Evolutionary conservation across 2,888 invertebrate genomes (phyloP).

Genomic region (Pterostichus madidus): DNA sequence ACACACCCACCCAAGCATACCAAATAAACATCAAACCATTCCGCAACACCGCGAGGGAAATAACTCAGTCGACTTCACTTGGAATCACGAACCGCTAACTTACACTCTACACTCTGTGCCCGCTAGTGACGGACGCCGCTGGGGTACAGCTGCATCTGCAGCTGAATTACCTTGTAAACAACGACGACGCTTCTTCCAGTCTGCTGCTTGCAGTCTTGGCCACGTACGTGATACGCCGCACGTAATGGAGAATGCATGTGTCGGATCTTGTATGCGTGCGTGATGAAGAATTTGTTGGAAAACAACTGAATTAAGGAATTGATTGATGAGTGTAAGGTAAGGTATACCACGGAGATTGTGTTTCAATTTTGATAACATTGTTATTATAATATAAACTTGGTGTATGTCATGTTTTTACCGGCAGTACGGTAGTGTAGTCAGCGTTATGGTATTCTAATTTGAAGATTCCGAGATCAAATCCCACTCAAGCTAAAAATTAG

Average conservation of each 20-base stretch:
- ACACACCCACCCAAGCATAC: background rate
- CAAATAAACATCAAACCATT: slow-evolving; percentile 13
- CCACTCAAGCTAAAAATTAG: too few species aligned
- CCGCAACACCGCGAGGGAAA: slow-evolving; percentile 25
- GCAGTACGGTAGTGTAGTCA: too few species aligned
- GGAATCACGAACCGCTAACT: slow-evolving; percentile 21
- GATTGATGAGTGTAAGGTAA: too few species aligned
- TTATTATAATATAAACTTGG: too few species aligned
- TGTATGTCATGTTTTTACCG: too few species aligned
- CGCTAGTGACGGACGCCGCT: slow-evolving; percentile 31
- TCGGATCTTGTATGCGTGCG: too few species aligned
- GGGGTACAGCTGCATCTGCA: slow-evolving; percentile 38
- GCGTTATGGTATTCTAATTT: too few species aligned
- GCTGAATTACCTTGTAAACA: slow-evolving; percentile 49
- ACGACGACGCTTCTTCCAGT: slow-evolving; percentile 34
- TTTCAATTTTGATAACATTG: too few species aligned
- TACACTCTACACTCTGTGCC: slow-evolving; percentile 4
- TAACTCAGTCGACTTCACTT: slow-evolving; percentile 29
- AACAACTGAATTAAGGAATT: too few species aligned
- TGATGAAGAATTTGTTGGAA: too few species aligned
- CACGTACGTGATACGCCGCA: slow-evolving; percentile 3
- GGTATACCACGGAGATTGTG: too few species aligned
- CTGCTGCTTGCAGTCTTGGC: slow-evolving; percentile 2
- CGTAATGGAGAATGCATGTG: background rate
- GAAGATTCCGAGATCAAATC: too few species aligned